Percentiles rank a stretch among this genome's conserved stretches.
Conservation (phyloP, 2,113 vertebrate genomes). For the Electrona antarctica region DNA sequence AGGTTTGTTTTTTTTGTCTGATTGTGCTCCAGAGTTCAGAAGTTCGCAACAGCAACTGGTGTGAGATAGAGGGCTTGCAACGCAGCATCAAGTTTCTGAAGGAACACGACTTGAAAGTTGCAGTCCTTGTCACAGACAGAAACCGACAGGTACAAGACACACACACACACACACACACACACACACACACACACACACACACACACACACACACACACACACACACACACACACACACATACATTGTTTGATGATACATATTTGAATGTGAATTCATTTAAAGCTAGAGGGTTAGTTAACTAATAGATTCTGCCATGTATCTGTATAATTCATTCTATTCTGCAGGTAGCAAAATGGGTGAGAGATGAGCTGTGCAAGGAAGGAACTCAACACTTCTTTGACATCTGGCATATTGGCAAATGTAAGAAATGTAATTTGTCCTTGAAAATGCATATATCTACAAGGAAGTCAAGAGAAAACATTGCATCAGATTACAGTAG, state of each 20-base stretch:
- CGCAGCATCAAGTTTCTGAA: background rate
- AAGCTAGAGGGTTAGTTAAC: no score
- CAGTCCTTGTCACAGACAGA: no score
- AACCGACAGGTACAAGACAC: no score
- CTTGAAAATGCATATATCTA: no score
- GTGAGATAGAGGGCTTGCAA: conserved; percentile 5
- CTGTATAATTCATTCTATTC: background rate
- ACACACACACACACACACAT: conserved; percentile 4
- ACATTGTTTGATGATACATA: no score
- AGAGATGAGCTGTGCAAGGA: background rate
- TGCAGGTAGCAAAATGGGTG: conserved; percentile 16
- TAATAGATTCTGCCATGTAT: background rate
- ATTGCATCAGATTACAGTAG: no score
- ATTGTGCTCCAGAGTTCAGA: conserved; percentile 3
- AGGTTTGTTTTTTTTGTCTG: no score
- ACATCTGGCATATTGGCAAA: conserved; percentile 7
- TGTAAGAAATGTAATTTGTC: no score
- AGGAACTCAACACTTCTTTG: conserved; percentile 6
- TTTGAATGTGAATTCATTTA: no score
- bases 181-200: no score
- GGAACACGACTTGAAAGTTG: background rate
- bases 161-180: no score
- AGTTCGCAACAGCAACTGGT: conserved; percentile 7
- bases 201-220: background rate
- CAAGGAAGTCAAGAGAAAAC: background rate